Evolutionary conservation across 1,140 invertebrate genomes (phyloP), one percentile per base, ranked within the genome.

Genomic region (Bombyx mandarina): DNA sequence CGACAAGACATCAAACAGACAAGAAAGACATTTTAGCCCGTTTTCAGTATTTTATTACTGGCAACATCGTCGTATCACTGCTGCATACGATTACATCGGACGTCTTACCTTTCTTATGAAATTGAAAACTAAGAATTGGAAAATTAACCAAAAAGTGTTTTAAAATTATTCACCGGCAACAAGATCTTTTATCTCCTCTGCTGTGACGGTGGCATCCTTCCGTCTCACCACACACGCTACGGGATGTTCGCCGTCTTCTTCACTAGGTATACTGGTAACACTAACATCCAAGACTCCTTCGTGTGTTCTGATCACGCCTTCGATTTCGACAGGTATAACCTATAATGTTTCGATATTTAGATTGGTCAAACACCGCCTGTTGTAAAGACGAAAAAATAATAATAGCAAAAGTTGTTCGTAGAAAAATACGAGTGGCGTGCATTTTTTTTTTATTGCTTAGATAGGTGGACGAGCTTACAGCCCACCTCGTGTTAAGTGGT

Each of bases 251-350:
- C 95, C 94, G 64, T 85, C 89, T 46, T 85, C 83, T 8, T 83
- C 82, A 72, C 96, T 90, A 0, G 92, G 91, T 46, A 95, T 84
- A 8, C 95, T 94, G 69, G 96, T 89, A 3, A 97, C 95, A 7
- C 92, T 94, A 0, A 92, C 94, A 65, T 96, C 95, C 22, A 78
- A 66, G 1, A 97, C 89, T 43, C 62, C 71, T 0, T 65, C 61
- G 56, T 71, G 71, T 8, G 52, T 58, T 2, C 93, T 86, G 43
- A 97, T 80, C 9, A 96, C 58, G 12, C 90, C 92, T 86, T 97
- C 96, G 43, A 97, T 65, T 76, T 97, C 95, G 1, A 94, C 92
- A 7, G 96, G 96, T 6, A 94, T 88, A 10, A 97, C 94, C 92
- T 96, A 86, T 61, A 83, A 35, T 35, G 8, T n/a, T 7, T 22